These are phyloP conservation scores for Hestina assimilis DNA, from an alignment of 1,140 invertebrate genomes.

Conservation along the genomic window DNA sequence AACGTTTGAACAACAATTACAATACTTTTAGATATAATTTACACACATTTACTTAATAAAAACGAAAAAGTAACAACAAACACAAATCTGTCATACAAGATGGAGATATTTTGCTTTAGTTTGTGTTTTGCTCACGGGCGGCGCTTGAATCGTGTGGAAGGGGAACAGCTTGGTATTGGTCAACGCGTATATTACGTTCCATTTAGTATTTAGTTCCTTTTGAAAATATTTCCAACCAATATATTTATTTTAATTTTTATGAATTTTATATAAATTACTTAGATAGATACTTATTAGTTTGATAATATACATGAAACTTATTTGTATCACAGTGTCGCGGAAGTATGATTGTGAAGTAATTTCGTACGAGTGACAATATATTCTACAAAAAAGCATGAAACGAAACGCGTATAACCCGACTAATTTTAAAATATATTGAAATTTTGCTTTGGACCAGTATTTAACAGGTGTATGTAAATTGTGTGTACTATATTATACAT, in stretches of 20 bases:
- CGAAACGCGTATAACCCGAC: conserved; percentile 46
- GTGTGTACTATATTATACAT: conserved; percentile 30
- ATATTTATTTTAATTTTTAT: background rate
- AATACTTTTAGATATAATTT: conserved; percentile 56
- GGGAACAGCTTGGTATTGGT: conserved; percentile 54
- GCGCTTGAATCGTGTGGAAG: conserved; percentile 53
- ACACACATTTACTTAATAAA: conserved; percentile 61
- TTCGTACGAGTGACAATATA: background rate
- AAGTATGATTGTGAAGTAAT: too few species aligned
- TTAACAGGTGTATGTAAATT: conserved; percentile 27
- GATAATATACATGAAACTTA: background rate
- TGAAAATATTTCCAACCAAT: background rate
- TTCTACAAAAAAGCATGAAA: conserved; percentile 22
- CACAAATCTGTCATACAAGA: conserved; percentile 79
- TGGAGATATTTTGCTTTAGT: conserved; percentile 76
- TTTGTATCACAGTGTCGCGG: background rate
- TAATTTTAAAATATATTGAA: conserved; percentile 35
- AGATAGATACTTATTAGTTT: background rate
- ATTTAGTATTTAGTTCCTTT: conserved; percentile 31
- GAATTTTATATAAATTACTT: background rate
- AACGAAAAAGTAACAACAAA: conserved; percentile 76
- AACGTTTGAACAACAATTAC: conserved; percentile 33
- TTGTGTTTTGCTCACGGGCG: conserved; percentile 58
- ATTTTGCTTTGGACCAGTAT: conserved; percentile 11
- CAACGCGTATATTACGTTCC: conserved; percentile 45